A percentile compares a stretch with the other conserved stretches of the same genome.
phyloP scores from a whole-genome alignment of 2,113 vertebrate genomes.

The Sardina pilchardus region DNA sequence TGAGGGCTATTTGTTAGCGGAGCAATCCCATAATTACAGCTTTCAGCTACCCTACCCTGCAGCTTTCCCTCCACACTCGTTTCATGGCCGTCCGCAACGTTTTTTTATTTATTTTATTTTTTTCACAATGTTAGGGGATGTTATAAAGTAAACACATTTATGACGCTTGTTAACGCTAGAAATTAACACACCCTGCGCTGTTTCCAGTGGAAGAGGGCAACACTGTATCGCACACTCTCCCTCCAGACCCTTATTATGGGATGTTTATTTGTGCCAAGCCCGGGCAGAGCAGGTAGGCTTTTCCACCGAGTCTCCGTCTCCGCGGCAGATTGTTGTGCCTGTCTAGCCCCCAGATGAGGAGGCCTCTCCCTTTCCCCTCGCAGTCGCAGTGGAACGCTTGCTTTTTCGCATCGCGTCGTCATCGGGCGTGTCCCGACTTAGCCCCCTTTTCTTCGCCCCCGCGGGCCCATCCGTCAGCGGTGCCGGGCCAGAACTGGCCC shows the following conservation, averaged over 20 bases:
- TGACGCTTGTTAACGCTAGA: slow-evolving; percentile 34
- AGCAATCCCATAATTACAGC: slow-evolving; percentile 47
- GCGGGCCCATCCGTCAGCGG: neutral
- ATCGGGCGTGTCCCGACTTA: neutral
- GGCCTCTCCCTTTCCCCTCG: neutral
- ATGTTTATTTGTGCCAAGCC: neutral
- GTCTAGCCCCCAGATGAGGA: neutral
- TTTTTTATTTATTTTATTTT: slow-evolving; percentile 30
- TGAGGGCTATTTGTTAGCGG: slow-evolving; percentile 54
- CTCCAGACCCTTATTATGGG: neutral
- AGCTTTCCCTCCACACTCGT: slow-evolving; percentile 2
- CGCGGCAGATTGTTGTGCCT: neutral
- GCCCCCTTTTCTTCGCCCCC: neutral
- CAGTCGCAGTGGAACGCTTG: neutral
- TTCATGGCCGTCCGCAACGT: neutral
- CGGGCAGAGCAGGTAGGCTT: slow-evolving; percentile 20
- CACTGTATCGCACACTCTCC: slow-evolving; percentile 6
- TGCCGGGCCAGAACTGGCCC: no score
- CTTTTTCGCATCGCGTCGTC: neutral
- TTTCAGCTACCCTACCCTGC: slow-evolving; percentile 37
- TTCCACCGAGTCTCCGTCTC: neutral
- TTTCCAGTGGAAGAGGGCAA: slow-evolving; percentile 44
- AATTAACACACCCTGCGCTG: slow-evolving; percentile 45
- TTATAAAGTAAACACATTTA: slow-evolving; percentile 43
- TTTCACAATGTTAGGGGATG: slow-evolving; percentile 49